Conservation (phyloP, 2,113 vertebrate genomes). For the Phalacrocorax brasilianus region DNA sequence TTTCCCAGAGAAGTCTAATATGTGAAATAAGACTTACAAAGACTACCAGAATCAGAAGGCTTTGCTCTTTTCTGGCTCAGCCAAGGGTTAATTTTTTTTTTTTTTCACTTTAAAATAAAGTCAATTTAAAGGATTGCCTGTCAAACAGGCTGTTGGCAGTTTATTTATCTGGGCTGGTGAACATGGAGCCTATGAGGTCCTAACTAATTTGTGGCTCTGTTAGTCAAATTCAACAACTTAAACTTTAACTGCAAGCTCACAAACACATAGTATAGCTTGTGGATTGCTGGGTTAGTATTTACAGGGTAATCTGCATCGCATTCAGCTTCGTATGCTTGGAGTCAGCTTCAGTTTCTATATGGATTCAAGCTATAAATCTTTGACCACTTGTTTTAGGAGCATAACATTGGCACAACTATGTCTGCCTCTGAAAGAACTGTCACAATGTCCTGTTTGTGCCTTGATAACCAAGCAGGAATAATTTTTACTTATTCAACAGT, state of each 20-base stretch:
- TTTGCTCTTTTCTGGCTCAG: neutral
- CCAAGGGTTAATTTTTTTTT: neutral
- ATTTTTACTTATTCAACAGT: neutral
- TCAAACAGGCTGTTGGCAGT: neutral
- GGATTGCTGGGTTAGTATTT: neutral
- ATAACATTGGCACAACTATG: neutral
- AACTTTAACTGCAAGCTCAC: neutral
- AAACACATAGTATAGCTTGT: neutral
- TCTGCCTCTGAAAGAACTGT: neutral
- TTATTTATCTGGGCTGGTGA: slow-evolving; percentile 7
- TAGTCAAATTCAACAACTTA: slow-evolving; percentile 37
- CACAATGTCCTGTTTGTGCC: neutral
- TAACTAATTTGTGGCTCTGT: neutral
- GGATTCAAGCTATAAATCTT: neutral
- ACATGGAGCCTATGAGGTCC: neutral
- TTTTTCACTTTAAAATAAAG: neutral
- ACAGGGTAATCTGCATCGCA: neutral
- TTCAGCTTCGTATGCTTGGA: neutral
- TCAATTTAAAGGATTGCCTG: neutral
- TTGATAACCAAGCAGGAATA: neutral
- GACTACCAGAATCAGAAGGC: neutral
- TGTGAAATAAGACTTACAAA: neutral
- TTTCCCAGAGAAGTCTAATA: neutral
- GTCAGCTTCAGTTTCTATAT: neutral
- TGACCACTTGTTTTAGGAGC: neutral